Evolutionary conservation across 2,888 invertebrate genomes (phyloP), one percentile per base, ranked within the genome.

Genomic region (Lymantria dispar): DNA sequence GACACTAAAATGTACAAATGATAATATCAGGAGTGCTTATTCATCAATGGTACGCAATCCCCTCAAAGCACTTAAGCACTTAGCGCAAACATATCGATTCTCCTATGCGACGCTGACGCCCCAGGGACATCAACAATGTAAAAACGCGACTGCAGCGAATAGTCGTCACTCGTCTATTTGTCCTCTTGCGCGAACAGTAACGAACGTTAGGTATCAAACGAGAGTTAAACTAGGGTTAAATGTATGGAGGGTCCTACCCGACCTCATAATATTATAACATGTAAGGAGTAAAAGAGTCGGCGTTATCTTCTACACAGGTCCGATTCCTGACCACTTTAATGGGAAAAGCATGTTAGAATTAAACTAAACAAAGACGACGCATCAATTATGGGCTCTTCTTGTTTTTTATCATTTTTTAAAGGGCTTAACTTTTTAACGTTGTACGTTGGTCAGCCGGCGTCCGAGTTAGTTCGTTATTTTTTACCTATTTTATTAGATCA

Each of bases 341-440:
- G 91, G 91, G 89, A 89, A 91, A 92, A 92, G 82, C 91, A 90
- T 92, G 91, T 92, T 89, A 88, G 91, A 92, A 91, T 91, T 91
- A 90, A 91, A 88, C 91, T 91, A 90, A 92, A 90, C 91, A 91
- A 91, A 91, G 91, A 87, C 89, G 88, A 91, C 89, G 91, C 91
- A 92, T 92, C 91, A 92, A 91, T 92, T 91, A 91, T 89, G 84
- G 83, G 73, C 80, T 78, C 74, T 78, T 75, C 76, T 63, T 80
- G 13, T 42, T 42, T 82, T 87, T 80, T 83, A 72, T 68, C 58
- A 68, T 66, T 73, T 76, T 77, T 80, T 87, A 86, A 90, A 83
- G 83, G 84, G 80, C 80, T 87, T 78, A 82, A 85, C 78, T 85
- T 88, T 87, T 89, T 80, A 83, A 86, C 83, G 81, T 83, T 88